Base-by-base conservation (phyloP, 2,888 invertebrate species). In the Allolobophora icterica region DNA sequence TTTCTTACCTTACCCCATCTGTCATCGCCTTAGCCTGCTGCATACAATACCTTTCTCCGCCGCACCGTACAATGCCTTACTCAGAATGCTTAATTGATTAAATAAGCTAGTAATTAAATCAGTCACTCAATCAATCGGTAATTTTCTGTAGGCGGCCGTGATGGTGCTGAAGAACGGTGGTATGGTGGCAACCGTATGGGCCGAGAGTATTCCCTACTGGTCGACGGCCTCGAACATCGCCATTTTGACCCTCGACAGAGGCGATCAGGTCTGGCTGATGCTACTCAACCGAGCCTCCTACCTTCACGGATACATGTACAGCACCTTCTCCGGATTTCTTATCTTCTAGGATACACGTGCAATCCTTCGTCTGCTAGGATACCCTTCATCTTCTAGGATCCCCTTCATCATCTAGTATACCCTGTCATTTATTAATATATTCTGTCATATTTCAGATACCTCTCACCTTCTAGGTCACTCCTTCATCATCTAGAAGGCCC, bases 281-380 rank as follows among this genome's bases (percentile, higher is more conserved):
- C 92, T 93, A 33, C 93, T 94, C 35, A 93, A 93, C 91, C 93
- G 94, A 30, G 95, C 95, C 5, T 94, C 95, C n/a, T 94, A 94
- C 92, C 93, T 95, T 38, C 94, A 95, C 92, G 95, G 95, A 84
- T 95, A 94, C 93, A 95, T 95, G 95, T 95, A 95, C 93, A 94
- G 95, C 71, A 94, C 95, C 33, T 95, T 95, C 93, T 95, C 94
- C 89, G 95, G 95, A 21, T 94, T 94, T 92, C 93, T 94, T 89
- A 93, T 95, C 91, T 95, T 94, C 92, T 92, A 93, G 89, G 52
- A 52, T 42, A 42, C 42, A 8, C 6, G 40, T 5, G 13, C 40
- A 40, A 13, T 13, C 40, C 40, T 40, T 40, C 40, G 13, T 40
- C 40, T 8, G 5, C 40, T 40, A 40, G 5, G 5, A 40, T 40